These are phyloP conservation scores for Drosophila virilis DNA, from an alignment of 1,140 invertebrate genomes.

Conservation along the genomic window DNA sequence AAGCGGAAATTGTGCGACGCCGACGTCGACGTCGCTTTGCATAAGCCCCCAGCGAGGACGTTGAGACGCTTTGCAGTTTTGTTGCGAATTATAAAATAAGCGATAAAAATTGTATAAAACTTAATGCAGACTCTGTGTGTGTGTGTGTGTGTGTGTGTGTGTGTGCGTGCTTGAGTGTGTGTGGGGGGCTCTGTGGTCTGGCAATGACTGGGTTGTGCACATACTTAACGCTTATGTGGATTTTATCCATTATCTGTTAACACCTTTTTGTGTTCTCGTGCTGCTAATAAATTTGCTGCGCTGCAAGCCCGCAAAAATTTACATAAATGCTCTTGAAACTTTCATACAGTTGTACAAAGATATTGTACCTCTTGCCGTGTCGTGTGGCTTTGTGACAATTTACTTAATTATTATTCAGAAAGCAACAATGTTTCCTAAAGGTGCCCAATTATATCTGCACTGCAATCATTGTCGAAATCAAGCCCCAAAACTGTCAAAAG, in stretches of 20 bases:
- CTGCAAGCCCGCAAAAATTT: constrained; percentile 31
- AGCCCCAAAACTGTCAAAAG: too few species aligned
- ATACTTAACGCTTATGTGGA: constrained; percentile 56
- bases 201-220: constrained; percentile 8
- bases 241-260: constrained; percentile 72
- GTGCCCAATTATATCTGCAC: too few species aligned
- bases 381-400: constrained; percentile 23
- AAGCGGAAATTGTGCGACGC: constrained; percentile 80
- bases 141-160: not conserved
- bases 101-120: constrained; percentile 81
- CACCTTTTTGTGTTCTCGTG: constrained; percentile 65
- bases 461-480: too few species aligned
- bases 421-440: not conserved
- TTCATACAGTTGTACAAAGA: constrained; percentile 19
- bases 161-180: constrained; percentile 1
- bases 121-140: constrained; percentile 62
- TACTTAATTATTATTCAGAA: constrained; percentile 36
- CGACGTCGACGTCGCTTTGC: constrained; percentile 56
- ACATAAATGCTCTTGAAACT: constrained; percentile 39
- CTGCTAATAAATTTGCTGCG: constrained; percentile 63
- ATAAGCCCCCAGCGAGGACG: constrained; percentile 60
- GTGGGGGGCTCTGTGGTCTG: constrained; percentile 1
- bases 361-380: constrained; percentile 24
- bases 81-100: constrained; percentile 79
- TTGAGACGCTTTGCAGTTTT: constrained; percentile 72